Percentiles rank a stretch among this genome's conserved stretches.
Evolutionary conservation across 1,140 invertebrate species (phyloP).

Genomic region (Drosophila mayri): DNA sequence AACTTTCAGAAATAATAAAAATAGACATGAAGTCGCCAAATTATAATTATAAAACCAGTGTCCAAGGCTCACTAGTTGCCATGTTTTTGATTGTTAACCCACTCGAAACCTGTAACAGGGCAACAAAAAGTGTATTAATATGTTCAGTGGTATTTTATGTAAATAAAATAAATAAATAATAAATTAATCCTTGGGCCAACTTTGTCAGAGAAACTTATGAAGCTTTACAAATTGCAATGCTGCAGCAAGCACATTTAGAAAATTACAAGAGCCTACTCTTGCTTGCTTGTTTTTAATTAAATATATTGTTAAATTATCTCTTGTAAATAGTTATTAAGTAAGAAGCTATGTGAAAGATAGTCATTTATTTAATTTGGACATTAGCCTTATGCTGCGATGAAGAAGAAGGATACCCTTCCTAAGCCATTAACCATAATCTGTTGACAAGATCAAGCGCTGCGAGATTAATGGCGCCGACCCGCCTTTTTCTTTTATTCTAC

Average conservation of each 20-base stretch:
- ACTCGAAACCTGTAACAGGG: neutral
- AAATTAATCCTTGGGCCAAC: neutral
- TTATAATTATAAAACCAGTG: neutral
- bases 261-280: neutral
- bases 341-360: conserved; percentile 11
- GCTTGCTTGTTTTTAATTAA: conserved; percentile 8
- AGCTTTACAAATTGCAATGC: conserved; percentile 1
- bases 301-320: conserved; percentile 17
- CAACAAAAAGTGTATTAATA: neutral
- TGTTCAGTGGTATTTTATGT: neutral
- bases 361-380: conserved; percentile 12
- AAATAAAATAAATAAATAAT: neutral
- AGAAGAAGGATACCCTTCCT: neutral
- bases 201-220: neutral
- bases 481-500: conserved; percentile 16
- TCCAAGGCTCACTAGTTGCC: neutral
- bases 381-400: conserved; percentile 1
- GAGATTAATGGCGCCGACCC: conserved; percentile 1
- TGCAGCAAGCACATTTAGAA: neutral
- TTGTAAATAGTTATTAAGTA: conserved; percentile 10
- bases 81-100: neutral
- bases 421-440: conserved; percentile 24
- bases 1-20: neutral
- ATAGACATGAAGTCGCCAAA: neutral
- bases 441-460: conserved; percentile 32